Percentiles rank a stretch among this genome's conserved stretches.
phyloP scores from a whole-genome alignment of 2,113 vertebrate genomes.

The Eubucco bourcierii region DNA sequence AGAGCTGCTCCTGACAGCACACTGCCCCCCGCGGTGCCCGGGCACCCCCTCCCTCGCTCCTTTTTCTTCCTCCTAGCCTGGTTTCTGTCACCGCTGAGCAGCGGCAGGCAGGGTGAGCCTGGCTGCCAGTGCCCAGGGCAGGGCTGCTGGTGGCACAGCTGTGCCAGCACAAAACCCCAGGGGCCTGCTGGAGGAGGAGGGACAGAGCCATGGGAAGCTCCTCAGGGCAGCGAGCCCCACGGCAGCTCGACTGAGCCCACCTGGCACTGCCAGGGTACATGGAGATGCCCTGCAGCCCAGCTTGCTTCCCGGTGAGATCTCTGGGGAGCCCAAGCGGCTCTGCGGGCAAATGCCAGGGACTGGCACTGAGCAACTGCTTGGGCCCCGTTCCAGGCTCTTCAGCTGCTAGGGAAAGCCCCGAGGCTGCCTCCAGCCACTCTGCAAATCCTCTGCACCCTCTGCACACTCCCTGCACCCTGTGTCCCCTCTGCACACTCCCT shows the following conservation, averaged over 20 bases:
- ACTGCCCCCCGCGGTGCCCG: neutral
- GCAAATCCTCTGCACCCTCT: neutral
- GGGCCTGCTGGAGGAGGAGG: neutral
- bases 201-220: neutral
- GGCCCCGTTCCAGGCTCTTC: neutral
- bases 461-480: no score
- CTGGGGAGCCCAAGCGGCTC: neutral
- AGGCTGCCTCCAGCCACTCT: neutral
- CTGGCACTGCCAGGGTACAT: rapidly evolving
- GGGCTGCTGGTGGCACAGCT: neutral
- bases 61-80: neutral
- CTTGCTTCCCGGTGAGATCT: neutral
- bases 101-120: neutral
- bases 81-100: neutral
- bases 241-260: neutral
- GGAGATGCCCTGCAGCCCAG: neutral
- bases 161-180: neutral
- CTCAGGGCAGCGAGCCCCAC: neutral
- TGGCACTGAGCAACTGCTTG: rapidly evolving
- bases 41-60: neutral
- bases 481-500: no score
- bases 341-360: neutral
- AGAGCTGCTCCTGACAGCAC: conserved; percentile 7
- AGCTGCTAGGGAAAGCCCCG: neutral
- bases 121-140: neutral